A percentile compares a stretch with the other conserved stretches of the same genome.
Evolutionary conservation across 2,888 invertebrate genomes (phyloP).

Genomic region (Nysson spinosus): DNA sequence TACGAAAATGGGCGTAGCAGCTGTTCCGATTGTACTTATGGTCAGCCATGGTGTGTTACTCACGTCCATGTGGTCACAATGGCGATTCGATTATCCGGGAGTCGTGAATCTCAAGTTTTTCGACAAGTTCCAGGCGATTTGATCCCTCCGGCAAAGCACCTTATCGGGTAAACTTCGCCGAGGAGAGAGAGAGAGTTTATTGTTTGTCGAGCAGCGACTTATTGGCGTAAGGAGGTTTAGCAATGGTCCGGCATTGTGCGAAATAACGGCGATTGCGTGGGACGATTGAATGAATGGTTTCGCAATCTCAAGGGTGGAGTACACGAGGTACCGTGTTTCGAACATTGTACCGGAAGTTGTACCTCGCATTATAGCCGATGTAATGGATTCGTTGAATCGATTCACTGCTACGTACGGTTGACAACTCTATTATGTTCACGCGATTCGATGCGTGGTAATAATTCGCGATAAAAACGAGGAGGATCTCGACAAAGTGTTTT

Average conservation of each 20-base stretch:
- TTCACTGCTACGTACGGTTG: no score
- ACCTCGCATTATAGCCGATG: neutral
- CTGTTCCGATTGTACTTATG: constrained; percentile 12
- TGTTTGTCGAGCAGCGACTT: constrained; percentile 18
- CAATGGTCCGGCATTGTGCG: constrained; percentile 18
- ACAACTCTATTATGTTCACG: no score
- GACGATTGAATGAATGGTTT: constrained; percentile 41
- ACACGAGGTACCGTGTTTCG: neutral
- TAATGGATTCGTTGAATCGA: no score
- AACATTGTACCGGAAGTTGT: neutral
- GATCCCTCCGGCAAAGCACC: constrained; percentile 7
- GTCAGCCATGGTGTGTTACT: constrained; percentile 13
- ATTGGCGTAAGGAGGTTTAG: constrained; percentile 25
- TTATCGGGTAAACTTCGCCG: constrained; percentile 39
- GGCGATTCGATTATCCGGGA: constrained; percentile 12
- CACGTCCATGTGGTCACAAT: constrained; percentile 41
- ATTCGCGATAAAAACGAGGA: no score
- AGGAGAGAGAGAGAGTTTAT: constrained; percentile 36
- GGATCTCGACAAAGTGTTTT: no score
- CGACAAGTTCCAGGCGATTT: constrained; percentile 6
- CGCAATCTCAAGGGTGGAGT: constrained; percentile 16
- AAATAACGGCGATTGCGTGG: constrained; percentile 23
- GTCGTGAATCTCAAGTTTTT: constrained; percentile 27
- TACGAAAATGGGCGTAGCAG: constrained; percentile 12
- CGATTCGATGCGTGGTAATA: no score